Percentiles rank a stretch among this genome's conserved stretches.
Conservation (phyloP, 2,888 invertebrate species). For the Junonia oenone region DNA sequence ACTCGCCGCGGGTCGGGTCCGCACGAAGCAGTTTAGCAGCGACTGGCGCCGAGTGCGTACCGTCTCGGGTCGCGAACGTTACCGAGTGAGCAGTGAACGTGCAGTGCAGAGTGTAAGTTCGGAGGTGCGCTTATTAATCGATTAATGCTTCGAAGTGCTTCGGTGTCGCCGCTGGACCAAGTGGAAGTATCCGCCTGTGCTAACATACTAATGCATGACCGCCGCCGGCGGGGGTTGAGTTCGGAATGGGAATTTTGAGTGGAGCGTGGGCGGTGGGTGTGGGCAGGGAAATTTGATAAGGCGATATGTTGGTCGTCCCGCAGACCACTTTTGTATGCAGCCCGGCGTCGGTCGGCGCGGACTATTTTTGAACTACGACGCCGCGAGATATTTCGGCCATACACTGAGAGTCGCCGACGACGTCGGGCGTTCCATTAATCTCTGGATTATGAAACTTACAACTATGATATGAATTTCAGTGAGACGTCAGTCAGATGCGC, state of each 20-base stretch:
- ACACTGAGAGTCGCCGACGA: constrained; percentile 40
- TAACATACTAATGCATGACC: constrained; percentile 74
- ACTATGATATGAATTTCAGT: constrained; percentile 10
- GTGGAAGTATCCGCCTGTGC: constrained; percentile 54
- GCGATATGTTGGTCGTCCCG: constrained; percentile 49
- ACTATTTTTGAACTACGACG: constrained; percentile 69
- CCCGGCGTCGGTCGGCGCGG: constrained; percentile 44
- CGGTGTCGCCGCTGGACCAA: constrained; percentile 40
- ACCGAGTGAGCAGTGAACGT: constrained; percentile 43
- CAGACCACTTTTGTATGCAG: constrained; percentile 75
- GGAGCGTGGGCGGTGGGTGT: constrained; percentile 56
- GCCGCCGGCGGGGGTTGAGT: constrained; percentile 35
- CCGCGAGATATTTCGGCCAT: constrained; percentile 46
- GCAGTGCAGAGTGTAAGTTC: constrained; percentile 39
- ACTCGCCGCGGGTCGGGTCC: constrained; percentile 47
- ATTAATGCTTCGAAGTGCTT: constrained; percentile 57
- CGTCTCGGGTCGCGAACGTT: constrained; percentile 41
- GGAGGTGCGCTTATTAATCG: constrained; percentile 57
- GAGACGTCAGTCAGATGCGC: constrained; percentile 6
- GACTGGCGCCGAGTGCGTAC: constrained; percentile 54
- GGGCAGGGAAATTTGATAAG: constrained; percentile 78
- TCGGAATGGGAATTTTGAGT: constrained; percentile 36
- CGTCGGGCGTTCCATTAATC: constrained; percentile 34
- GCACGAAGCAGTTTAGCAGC: constrained; percentile 50
- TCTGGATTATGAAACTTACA: constrained; percentile 10